Evolutionary conservation across 2,113 vertebrate genomes (phyloP), one percentile per base, ranked within the genome.

Genomic region (Stercorarius parasiticus): DNA sequence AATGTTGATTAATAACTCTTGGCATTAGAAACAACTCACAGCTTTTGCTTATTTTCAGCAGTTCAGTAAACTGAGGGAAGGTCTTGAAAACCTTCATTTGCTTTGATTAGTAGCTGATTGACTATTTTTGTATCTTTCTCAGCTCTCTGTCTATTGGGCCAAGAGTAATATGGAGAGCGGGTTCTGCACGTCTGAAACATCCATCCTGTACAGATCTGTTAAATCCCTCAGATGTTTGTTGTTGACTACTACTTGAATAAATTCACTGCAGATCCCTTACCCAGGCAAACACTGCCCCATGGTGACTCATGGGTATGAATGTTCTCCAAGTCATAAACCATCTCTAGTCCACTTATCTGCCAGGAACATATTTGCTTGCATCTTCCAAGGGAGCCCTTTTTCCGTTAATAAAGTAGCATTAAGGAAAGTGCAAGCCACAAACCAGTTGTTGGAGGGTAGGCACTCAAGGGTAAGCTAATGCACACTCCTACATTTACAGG

Each of bases 31-130:
- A 88, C 10, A 81, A 66, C 67, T 92, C 86, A 81, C 67, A 95
- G 83, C 71, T 97, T 96, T 95, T 88, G 45, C 69, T 92, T 96
- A 78, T 96, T 91, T 94, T 88, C 65, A 83, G 59, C 72, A 77
- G 62, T 62, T 81, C 13, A 49, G 30, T 52, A 89, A 93, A 83
- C 34, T n/a, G 49, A 82, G n/a, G 67, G 59, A 88, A 95, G 55
- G 72, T 78, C 88, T 66, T 38, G 8, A 92, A 71, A 88, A 55
- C 56, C 47, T 34, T 86, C 18, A 21, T 81, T 94, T 88, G 64
- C 55, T 92, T 64, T 86, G 67, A 87, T 91, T 86, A 70, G 45
- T 66, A 86, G n/a, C 62, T 56, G 90, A 76, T 52, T 21, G 40
- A 70, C 58, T 86, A 40, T 62, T 92, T 88, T 83, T 86, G 13